Base-by-base conservation (phyloP, 2,888 invertebrate species). In the Acanthosepion lycidas region DNA sequence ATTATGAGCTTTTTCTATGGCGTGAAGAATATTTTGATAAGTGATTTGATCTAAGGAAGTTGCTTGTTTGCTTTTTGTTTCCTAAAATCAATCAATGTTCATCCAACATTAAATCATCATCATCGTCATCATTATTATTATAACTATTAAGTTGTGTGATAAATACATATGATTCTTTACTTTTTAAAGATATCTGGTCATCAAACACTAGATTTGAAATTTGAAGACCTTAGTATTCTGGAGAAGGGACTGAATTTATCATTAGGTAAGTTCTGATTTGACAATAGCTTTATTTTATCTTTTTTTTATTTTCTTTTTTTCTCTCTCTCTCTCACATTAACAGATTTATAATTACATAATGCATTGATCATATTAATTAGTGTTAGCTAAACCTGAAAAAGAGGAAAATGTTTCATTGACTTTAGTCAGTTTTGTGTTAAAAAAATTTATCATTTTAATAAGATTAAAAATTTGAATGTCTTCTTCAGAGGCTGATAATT, bases 141-240 rank as follows among this genome's bases (percentile, higher is more conserved):
- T 28, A 91, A 28, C 23, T 51, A 12, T 2, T 12, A 92, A 23
- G 48, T n/a, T 48, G 8, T 48, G 92, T 49, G 48, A 92, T 42
- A 53, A 23, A n/a, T 23, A 92, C n/a, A 48, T 49, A n/a, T 91
- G 20, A 91, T 91, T 49, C 28, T 92, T 26, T 92, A 6, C 18
- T 15, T 92, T 20, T 53, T 3, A 9, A 92, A 92, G 92, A 28
- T 92, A 28, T 49, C 48, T 51, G 92, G 51, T 92, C 48, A 92
- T 49, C 92, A 92, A 92, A 6, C 42, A 42, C 33, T 94, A 94
- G 59, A 64, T 42, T 94, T 94, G 51, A 48, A 53, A 26, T 95
- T 94, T 91, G 95, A 95, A 92, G 95, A 95, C 64, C 92, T 95
- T n/a, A 95, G 95, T 51, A 78, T 95, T 59, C 92, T 95, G 78